Evolutionary conservation across 2,113 vertebrate genomes (phyloP).

Genomic region (Mixornis gularis): DNA sequence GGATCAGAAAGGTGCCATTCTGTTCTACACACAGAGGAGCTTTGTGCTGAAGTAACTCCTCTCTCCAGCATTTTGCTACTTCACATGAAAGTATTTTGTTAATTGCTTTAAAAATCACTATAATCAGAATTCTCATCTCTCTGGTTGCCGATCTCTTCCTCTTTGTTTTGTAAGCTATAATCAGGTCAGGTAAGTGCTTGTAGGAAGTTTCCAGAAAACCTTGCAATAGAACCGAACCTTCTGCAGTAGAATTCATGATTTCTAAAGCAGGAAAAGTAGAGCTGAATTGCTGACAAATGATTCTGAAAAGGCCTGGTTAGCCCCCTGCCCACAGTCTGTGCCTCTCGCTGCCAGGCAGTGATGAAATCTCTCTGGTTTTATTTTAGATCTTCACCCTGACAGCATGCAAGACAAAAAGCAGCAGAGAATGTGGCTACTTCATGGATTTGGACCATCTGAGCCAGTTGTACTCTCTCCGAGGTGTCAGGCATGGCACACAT

Average conservation of each 20-base stretch:
- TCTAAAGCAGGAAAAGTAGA: not conserved
- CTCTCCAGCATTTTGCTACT: not conserved
- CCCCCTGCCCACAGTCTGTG: not conserved
- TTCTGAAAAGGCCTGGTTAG: not conserved
- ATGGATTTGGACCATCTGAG: constrained; percentile 76
- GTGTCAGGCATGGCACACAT: constrained; percentile 80
- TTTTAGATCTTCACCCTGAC: constrained; percentile 69
- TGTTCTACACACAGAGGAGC: not conserved
- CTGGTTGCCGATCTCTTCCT: not conserved
- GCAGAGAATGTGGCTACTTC: constrained; percentile 78
- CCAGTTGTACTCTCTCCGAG: constrained; percentile 79
- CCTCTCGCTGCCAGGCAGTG: not conserved
- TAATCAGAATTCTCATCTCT: not conserved
- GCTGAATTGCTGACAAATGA: not conserved
- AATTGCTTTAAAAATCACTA: not conserved
- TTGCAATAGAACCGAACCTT: not conserved
- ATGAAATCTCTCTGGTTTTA: constrained; percentile 37
- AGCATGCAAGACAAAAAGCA: constrained; percentile 71
- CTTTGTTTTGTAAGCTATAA: not conserved
- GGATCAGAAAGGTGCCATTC: not conserved
- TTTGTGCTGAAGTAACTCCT: not conserved
- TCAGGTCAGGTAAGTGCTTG: constrained; percentile 40
- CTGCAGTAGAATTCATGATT: not conserved
- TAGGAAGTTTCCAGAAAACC: not conserved
- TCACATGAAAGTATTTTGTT: not conserved